Percentiles rank a stretch among this genome's conserved stretches.
phyloP scores from a whole-genome alignment of 1,140 invertebrate genomes.

The Chelonus insularis region DNA sequence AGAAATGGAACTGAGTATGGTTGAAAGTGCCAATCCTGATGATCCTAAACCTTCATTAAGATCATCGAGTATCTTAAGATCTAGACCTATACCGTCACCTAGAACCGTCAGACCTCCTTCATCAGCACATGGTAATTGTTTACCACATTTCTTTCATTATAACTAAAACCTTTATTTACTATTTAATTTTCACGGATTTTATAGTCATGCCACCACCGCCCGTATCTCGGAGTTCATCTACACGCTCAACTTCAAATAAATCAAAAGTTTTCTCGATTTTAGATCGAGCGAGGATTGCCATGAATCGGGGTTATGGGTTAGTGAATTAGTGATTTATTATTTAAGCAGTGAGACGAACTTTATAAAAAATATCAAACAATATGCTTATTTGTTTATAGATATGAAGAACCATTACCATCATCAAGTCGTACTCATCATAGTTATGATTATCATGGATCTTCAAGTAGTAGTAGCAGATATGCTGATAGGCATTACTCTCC shows the following conservation, averaged over 20 bases:
- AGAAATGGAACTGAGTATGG: slow-evolving; percentile 65
- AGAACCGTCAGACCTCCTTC: slow-evolving; percentile 43
- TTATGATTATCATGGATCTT: slow-evolving; percentile 45
- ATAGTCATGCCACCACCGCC: slow-evolving; percentile 47
- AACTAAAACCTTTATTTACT: too few species aligned
- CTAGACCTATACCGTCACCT: slow-evolving; percentile 41
- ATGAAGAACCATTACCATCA: slow-evolving; percentile 35
- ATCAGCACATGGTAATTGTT: slow-evolving; percentile 17
- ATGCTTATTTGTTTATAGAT: too few species aligned
- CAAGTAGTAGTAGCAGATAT: slow-evolving; percentile 42
- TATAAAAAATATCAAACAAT: too few species aligned
- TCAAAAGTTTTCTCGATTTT: slow-evolving; percentile 81
- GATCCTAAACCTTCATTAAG: slow-evolving; percentile 43
- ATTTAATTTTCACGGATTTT: too few species aligned
- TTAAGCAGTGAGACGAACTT: slow-evolving; percentile 4
- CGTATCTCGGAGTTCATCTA: slow-evolving; percentile 54
- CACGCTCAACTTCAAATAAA: slow-evolving; percentile 67
- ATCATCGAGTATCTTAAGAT: slow-evolving; percentile 46
- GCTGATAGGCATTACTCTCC: slow-evolving; percentile 47
- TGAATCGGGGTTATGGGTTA: slow-evolving; percentile 75
- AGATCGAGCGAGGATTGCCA: slow-evolving; percentile 76
- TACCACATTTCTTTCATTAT: too few species aligned
- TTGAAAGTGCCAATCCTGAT: slow-evolving; percentile 49
- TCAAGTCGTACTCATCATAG: slow-evolving; percentile 44
- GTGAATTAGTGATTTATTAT: slow-evolving; percentile 25